These are phyloP conservation scores for Elmis aenea DNA, from an alignment of 2,888 invertebrate genomes.

Conservation along the genomic window DNA sequence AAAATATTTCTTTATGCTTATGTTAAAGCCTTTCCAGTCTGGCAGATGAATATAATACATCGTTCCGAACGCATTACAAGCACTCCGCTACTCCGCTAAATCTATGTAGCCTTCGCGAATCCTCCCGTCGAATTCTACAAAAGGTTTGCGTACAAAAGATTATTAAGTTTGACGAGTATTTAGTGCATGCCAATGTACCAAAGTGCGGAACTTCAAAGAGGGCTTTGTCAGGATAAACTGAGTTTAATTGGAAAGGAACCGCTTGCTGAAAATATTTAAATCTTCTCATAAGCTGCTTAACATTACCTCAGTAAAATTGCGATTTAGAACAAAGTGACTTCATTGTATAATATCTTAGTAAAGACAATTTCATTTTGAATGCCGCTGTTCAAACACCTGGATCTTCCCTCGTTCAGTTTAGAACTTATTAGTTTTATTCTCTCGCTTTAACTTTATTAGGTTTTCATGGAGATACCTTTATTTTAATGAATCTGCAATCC, in stretches of 20 bases:
- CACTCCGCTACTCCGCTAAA: conserved; percentile 3
- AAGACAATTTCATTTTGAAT: conserved; percentile 37
- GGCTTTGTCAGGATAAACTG: conserved; percentile 28
- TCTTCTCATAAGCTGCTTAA: conserved; percentile 40
- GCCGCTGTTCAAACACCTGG: conserved; percentile 34
- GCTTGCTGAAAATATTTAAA: conserved; percentile 30
- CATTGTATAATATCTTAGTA: conserved; percentile 40
- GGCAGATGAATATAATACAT: conserved; percentile 20
- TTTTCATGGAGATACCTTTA: conserved; percentile 22
- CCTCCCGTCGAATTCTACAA: conserved; percentile 32
- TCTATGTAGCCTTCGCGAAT: too few relatives aligned
- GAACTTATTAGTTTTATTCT: conserved; percentile 30
- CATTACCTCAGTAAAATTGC: conserved; percentile 37
- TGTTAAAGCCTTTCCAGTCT: conserved; percentile 16
- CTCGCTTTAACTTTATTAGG: conserved; percentile 26
- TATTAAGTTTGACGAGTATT: conserved; percentile 47
- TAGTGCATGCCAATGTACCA: conserved; percentile 36
- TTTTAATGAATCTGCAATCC: too few relatives aligned
- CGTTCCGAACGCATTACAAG: conserved; percentile 19
- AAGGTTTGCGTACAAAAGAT: conserved; percentile 46
- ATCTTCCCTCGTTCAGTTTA: conserved; percentile 22
- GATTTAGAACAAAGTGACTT: conserved; percentile 41
- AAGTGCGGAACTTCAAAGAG: conserved; percentile 30
- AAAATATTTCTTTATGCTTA: conserved; percentile 10
- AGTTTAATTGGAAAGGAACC: conserved; percentile 36